phyloP scores from a whole-genome alignment of 2,113 vertebrate genomes.

The Megaceryle maxima region DNA sequence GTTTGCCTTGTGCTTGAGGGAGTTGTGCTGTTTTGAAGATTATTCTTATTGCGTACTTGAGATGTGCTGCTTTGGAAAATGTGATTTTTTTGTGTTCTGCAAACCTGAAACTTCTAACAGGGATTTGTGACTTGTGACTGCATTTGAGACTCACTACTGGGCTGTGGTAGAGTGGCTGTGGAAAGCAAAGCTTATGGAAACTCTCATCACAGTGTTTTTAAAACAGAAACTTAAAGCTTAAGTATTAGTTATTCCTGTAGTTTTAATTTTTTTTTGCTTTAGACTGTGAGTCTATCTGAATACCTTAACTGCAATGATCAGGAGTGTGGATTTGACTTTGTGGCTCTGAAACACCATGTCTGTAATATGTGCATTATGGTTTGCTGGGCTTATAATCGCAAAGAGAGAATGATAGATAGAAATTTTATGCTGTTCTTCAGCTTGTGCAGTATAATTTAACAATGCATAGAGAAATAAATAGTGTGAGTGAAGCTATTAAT shows the following conservation, averaged over 20 bases:
- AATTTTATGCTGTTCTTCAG: neutral
- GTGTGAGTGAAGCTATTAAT: neutral
- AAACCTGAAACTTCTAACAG: neutral
- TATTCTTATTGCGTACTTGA: neutral
- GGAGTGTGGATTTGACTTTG: neutral
- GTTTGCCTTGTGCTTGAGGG: neutral
- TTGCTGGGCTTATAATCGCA: neutral
- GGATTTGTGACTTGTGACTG: neutral
- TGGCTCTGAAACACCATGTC: neutral
- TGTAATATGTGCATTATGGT: rapidly evolving
- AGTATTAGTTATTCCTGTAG: neutral
- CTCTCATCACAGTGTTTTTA: neutral
- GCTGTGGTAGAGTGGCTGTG: neutral
- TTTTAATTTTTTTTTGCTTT: neutral
- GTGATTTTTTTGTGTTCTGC: neutral
- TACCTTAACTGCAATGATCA: neutral
- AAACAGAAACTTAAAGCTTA: neutral
- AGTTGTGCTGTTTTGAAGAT: neutral
- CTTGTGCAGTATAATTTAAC: neutral
- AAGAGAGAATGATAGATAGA: neutral
- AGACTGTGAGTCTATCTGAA: neutral
- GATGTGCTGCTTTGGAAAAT: neutral
- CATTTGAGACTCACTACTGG: neutral
- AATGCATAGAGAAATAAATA: neutral
- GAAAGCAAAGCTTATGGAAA: neutral